Base-by-base conservation (phyloP, 2,888 invertebrate genomes). In the Sarcophaga caerulescens region DNA sequence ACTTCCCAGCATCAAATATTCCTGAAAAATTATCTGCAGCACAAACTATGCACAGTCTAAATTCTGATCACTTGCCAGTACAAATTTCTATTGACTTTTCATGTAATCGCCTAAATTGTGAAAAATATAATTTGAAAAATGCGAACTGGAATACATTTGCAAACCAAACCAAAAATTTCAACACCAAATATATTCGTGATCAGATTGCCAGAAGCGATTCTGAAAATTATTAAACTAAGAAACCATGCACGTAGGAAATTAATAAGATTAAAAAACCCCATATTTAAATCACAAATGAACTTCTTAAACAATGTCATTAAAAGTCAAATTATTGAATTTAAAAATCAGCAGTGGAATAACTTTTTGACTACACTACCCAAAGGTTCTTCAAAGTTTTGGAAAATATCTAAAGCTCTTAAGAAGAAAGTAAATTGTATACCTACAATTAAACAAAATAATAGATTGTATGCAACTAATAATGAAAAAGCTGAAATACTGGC, bases 381-480 rank as follows among this genome's bases (percentile, higher is more conserved):
- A 76, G 65, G 75, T 25, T 84, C 75, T n/a, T 79, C 77, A 47
- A 74, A 77, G 45, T 82, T 81, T 71, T 85, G 81, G 82, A 85
- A 78, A 12, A 63, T 82, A 23, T 79, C 83, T 14, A 85, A 66
- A 66, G 71, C 78, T 59, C 62, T 75, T 60, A 81, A 81, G 63
- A 75, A 21, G 25, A 75, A 78, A 52, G 65, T 44, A 14, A 66
- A 8, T 21, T 57, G 65, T n/a, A 81, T 84, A 47, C 79, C 79
- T 21, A 76, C 71, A 63, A 60, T 85, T 5, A 71, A 59, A 17
- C 52, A 82, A 69, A 77, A 85, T 77, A 60, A 66, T 69, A 52
- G 47, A 52, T 70, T 44, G 44, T 83, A 71, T 69, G 69, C 70
- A 47, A 69, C 78, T 35, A 73, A 68, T 23, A 35, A 74, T 62